Evolutionary conservation across 2,888 invertebrate genomes (phyloP).

Genomic region (Melieria picta): DNA sequence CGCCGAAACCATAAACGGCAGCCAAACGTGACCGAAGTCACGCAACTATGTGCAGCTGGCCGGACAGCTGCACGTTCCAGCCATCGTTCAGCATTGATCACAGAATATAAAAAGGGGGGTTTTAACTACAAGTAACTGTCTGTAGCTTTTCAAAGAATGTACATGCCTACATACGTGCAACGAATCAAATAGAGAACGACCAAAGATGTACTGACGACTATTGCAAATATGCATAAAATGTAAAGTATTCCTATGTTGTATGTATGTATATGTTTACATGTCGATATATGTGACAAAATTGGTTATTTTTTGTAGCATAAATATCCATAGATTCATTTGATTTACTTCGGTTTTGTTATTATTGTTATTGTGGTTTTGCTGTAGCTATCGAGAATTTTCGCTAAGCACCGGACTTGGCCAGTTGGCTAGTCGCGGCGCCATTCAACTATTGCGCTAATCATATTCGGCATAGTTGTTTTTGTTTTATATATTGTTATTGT

Average conservation of each 20-base stretch:
- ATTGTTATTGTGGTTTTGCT: slow-evolving; percentile 13
- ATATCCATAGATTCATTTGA: slow-evolving; percentile 9
- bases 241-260: not conserved
- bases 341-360: slow-evolving; percentile 36
- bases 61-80: no score
- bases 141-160: not conserved
- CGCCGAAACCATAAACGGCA: no score
- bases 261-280: not conserved
- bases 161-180: not conserved
- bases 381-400: slow-evolving; percentile 5
- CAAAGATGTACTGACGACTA: no score
- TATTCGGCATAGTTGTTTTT: slow-evolving; percentile 4
- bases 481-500: slow-evolving; percentile 19
- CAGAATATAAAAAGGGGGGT: slow-evolving; percentile 26
- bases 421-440: no score
- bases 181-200: not conserved
- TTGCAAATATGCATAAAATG: no score
- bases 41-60: no score
- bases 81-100: slow-evolving; percentile 6
- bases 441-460: not conserved
- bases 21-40: no score
- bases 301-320: no score
- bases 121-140: not conserved
- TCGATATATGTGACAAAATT: slow-evolving; percentile 4
- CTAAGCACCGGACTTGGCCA: slow-evolving; percentile 9